phyloP scores from a whole-genome alignment of 2,797 vertebrate genomes.

The Carcharodon carcharias region DNA sequence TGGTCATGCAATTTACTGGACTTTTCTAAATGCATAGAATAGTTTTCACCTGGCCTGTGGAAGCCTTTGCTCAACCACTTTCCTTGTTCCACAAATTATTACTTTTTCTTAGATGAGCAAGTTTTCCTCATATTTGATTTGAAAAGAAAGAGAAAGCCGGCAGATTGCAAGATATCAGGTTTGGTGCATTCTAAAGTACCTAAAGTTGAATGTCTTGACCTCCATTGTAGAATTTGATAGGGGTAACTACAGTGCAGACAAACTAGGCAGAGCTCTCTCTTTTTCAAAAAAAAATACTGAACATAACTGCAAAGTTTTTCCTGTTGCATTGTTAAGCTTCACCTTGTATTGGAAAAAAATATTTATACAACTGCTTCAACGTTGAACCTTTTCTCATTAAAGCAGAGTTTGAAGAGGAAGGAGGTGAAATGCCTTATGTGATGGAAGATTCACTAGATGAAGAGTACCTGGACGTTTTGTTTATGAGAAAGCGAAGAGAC shows the following conservation, averaged over 20 bases:
- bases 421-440: constrained; percentile 29
- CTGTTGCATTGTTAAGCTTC: background rate
- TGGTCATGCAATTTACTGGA: background rate
- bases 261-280: background rate
- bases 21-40: background rate
- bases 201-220: background rate
- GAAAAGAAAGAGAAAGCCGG: background rate
- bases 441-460: constrained; percentile 13
- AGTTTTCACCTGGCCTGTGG: background rate
- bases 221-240: background rate
- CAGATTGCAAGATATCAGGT: background rate
- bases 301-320: background rate
- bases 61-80: background rate
- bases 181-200: background rate
- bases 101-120: background rate
- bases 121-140: background rate
- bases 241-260: background rate
- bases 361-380: background rate
- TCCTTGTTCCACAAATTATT: background rate
- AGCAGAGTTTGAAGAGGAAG: constrained; percentile 35
- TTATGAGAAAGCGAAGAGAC: constrained; percentile 28
- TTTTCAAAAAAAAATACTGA: background rate
- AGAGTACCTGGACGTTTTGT: constrained; percentile 31
- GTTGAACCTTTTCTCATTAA: background rate
- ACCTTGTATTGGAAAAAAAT: background rate